phyloP scores from a whole-genome alignment of 2,797 vertebrate species.

The Galaxias olidus region DNA sequence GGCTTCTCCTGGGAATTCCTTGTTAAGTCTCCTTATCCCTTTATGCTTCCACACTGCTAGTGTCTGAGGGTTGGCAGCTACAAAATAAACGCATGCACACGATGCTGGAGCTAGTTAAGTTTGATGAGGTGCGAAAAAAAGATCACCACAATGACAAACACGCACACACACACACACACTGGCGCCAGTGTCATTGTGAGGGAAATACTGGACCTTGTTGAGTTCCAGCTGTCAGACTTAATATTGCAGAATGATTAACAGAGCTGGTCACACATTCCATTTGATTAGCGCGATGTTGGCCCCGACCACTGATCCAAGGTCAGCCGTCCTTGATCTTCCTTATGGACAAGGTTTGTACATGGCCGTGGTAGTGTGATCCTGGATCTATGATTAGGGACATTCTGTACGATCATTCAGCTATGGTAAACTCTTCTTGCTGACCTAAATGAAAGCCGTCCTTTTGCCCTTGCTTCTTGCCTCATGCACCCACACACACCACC shows the following conservation, averaged over 20 bases:
- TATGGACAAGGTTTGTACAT: slow-evolving; percentile 54
- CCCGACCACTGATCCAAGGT: slow-evolving; percentile 36
- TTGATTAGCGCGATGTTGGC: slow-evolving; percentile 51
- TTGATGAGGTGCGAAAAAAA: too few species aligned
- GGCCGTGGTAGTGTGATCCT: slow-evolving; percentile 61
- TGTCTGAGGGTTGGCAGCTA: slow-evolving; percentile 13
- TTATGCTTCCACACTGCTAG: neutral
- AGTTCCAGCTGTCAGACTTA: slow-evolving; percentile 27
- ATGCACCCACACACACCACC: too few species aligned
- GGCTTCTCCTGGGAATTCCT: slow-evolving; percentile 3
- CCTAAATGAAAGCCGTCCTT: too few species aligned
- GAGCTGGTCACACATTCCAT: slow-evolving; percentile 57
- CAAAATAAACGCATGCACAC: slow-evolving; percentile 12
- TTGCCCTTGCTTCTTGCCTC: too few species aligned
- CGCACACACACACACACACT: slow-evolving; percentile 6
- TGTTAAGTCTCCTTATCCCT: neutral
- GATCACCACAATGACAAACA: too few species aligned
- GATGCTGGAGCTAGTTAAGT: too few species aligned
- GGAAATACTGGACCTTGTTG: neutral
- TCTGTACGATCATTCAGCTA: too few species aligned
- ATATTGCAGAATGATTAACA: slow-evolving; percentile 43
- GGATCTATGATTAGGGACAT: slow-evolving; percentile 32
- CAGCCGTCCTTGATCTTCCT: slow-evolving; percentile 43
- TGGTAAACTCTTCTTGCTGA: too few species aligned
- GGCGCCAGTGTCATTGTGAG: neutral